Conservation (phyloP, 2,797 vertebrate species). For the Sebastes oblongus region DNA sequence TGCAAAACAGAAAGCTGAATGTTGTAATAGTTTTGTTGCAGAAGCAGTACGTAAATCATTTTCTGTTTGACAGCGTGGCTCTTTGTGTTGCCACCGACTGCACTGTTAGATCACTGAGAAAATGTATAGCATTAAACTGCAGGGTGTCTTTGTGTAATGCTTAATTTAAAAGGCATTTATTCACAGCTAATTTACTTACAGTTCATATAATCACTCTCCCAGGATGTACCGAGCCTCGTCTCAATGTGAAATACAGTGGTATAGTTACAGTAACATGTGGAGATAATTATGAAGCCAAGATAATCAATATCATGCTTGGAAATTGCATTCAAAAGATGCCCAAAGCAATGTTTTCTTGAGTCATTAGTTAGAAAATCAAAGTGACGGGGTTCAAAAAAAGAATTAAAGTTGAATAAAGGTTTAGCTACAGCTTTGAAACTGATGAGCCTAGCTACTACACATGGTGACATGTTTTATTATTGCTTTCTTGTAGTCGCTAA, state of each 20-base stretch:
- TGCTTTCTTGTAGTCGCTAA: constrained; percentile 41
- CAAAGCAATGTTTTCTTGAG: constrained; percentile 61
- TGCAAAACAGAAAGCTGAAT: neutral
- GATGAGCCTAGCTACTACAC: constrained; percentile 30
- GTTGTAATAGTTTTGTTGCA: neutral
- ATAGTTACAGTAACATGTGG: constrained; percentile 76
- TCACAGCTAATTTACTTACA: constrained; percentile 79
- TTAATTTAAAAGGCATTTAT: constrained; percentile 73
- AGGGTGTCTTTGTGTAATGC: constrained; percentile 61
- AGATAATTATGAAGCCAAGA: constrained; percentile 77
- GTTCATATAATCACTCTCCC: constrained; percentile 62
- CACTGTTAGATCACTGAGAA: constrained; percentile 49
- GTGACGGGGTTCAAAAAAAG: constrained; percentile 41
- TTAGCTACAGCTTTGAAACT: constrained; percentile 27
- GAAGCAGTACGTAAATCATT: neutral
- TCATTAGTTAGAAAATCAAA: constrained; percentile 68
- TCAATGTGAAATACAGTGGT: constrained; percentile 55
- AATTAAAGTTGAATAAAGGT: constrained; percentile 10
- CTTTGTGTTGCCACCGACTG: constrained; percentile 14
- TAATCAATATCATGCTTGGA: constrained; percentile 78
- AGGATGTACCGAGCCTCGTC: constrained; percentile 38
- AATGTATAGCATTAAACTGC: constrained; percentile 66
- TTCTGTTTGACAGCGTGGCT: neutral
- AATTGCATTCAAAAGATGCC: constrained; percentile 64
- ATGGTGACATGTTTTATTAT: constrained; percentile 56